Conservation (phyloP, 2,797 vertebrate genomes). For the Pseudochirops cupreus region DNA sequence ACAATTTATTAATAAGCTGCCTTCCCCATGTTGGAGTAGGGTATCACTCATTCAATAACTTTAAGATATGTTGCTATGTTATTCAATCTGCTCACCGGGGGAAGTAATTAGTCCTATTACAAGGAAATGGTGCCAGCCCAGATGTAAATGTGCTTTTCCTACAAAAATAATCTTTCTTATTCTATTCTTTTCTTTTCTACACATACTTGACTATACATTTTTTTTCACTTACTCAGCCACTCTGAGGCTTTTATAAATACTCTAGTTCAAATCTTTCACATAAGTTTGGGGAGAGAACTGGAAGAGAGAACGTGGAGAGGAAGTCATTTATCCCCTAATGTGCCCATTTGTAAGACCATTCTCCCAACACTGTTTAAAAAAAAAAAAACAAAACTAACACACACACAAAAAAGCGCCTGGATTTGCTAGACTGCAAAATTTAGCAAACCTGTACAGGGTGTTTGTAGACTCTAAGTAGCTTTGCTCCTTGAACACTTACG, state of each 20-base stretch:
- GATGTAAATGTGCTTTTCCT: not conserved
- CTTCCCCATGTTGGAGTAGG: not conserved
- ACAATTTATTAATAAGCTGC: not conserved
- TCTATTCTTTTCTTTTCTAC: not conserved
- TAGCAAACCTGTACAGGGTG: not conserved
- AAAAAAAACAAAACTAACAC: not conserved
- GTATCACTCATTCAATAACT: not conserved
- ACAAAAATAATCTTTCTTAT: not conserved
- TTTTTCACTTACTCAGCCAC: not conserved
- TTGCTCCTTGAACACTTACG: not conserved
- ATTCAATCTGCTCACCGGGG: not conserved
- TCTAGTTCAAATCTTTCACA: not conserved
- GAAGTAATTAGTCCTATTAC: not conserved
- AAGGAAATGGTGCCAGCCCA: not conserved
- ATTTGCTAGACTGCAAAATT: not conserved
- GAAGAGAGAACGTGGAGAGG: slow-evolving; percentile 8
- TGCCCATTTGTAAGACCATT: not conserved
- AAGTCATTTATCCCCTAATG: not conserved
- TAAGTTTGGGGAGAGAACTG: not conserved
- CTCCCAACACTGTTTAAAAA: not conserved
- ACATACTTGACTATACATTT: not conserved
- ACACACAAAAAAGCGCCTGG: not conserved
- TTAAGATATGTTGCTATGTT: not conserved
- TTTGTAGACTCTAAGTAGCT: not conserved
- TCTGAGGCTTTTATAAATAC: not conserved